phyloP scores from a whole-genome alignment of 2,113 vertebrate genomes.

The Sterrhoptilus dennistouni region DNA sequence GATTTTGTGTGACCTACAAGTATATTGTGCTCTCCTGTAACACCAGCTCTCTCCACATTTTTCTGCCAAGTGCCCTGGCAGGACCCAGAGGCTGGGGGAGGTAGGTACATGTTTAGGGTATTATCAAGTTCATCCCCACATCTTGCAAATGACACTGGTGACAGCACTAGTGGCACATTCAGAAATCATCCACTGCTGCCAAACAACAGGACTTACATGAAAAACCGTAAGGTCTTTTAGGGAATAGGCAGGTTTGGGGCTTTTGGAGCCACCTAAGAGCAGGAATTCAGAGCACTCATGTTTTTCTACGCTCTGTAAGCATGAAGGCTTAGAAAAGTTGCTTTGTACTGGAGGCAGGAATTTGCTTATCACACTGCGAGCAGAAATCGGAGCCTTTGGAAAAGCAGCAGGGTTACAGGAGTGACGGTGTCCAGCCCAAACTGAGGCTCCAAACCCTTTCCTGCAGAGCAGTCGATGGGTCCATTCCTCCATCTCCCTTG shows the following conservation, averaged over 20 bases:
- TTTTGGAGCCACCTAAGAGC: neutral
- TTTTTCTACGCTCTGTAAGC: neutral
- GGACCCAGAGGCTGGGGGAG: neutral
- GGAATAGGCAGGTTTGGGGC: neutral
- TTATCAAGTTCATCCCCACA: neutral
- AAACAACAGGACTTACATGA: neutral
- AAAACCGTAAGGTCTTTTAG: neutral
- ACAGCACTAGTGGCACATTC: neutral
- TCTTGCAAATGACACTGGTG: neutral
- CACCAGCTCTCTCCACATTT: neutral
- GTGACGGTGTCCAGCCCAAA: fast-evolving
- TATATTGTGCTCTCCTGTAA: too few species aligned
- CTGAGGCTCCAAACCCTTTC: neutral
- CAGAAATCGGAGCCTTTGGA: neutral
- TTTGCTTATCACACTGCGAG: neutral
- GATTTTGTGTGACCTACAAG: neutral
- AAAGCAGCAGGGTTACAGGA: neutral
- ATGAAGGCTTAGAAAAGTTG: neutral
- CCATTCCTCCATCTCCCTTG: neutral
- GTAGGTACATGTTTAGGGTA: neutral
- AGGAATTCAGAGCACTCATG: neutral
- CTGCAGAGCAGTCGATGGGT: fast-evolving
- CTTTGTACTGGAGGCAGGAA: neutral
- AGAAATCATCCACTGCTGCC: neutral
- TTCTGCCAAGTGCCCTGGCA: fast-evolving